These are phyloP conservation scores for Eucidaris tribuloides DNA, from an alignment of 35 echinoderm and acorn worm genomes.

Conservation along the genomic window DNA sequence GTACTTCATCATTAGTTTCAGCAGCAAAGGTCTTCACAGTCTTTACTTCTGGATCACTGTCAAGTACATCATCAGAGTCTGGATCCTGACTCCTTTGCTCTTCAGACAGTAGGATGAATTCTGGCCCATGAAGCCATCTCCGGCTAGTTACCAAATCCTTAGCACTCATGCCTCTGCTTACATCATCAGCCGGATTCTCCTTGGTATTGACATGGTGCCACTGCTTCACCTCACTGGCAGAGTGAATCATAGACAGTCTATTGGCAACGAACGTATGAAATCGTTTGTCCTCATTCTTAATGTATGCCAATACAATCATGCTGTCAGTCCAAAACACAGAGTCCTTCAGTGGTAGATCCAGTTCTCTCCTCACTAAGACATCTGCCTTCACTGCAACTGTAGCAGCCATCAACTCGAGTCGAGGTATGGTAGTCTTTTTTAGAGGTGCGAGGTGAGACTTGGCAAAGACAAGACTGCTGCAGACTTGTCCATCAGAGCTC, in stretches of 20 bases:
- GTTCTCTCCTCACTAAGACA: conserved; percentile 20
- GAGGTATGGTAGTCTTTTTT: conserved; percentile 55
- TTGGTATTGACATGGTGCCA: conserved; percentile 55
- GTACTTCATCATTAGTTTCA: background rate
- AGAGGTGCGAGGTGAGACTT: conserved; percentile 51
- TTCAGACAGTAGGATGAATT: background rate
- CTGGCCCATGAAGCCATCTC: conserved; percentile 14
- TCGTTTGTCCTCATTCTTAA: conserved; percentile 30
- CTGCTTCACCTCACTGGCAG: conserved; percentile 14
- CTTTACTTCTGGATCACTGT: conserved; percentile 22
- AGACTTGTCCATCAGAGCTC: background rate
- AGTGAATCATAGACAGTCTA: conserved; percentile 18
- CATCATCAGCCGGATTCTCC: conserved; percentile 54
- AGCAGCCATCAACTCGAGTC: conserved; percentile 50
- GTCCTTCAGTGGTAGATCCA: background rate
- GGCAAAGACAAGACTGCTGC: conserved; percentile 35
- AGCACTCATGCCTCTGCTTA: conserved; percentile 28
- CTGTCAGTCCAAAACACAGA: conserved; percentile 48
- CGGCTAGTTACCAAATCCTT: background rate
- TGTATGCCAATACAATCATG: conserved; percentile 44
- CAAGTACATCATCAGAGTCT: background rate
- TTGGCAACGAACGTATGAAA: conserved; percentile 72
- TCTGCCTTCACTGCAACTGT: conserved; percentile 45
- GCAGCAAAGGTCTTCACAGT: background rate
- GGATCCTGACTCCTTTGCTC: background rate